Evolutionary conservation across 2,888 invertebrate species (phyloP), one percentile per base, ranked within the genome.

Genomic region (Clepsis dumicolana): DNA sequence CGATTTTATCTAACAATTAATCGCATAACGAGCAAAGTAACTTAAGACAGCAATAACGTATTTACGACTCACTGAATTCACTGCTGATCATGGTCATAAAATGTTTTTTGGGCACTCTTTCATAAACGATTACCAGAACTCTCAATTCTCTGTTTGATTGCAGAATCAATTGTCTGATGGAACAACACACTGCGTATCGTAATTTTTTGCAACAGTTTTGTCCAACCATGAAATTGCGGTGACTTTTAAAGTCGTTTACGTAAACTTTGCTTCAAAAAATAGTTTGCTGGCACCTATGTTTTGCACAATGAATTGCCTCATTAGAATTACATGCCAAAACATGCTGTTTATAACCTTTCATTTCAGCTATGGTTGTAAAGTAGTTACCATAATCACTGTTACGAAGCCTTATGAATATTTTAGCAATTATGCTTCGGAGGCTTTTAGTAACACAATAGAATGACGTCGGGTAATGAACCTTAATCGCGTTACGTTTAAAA

Each of bases 151-250:
- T 38, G 50, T 14, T 14, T 50, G 41, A 32, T 64, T 57, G 62
- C 62, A 21, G 24, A 59, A 35, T 50, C 35, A 38, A 67, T 65
- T 50, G 62, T 50, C 18, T 35, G 32, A 56, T 25, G 29, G 38
- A 62, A 59, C 41, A 63, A 59, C 41, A 63, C 59, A 44, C 56
- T 64, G 57, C 63, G 64, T 52, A 68, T 65, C 54, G 44, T 44
- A 52, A 68, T 29, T 44, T 60, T 59, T 52, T 64, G 68, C 68
- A 68, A 68, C 53, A 32, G 25, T 53, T 48, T 25, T 64, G 53
- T 44, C 59, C 64, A 68, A 68, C 52, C 68, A 32, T 64, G 68
- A 68, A 68, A 68, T 68, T 68, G 64, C 25, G 10, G 50, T 29
- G 29, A 29, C 63, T 57, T 3, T 18, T 32, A n/a, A 65, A 59